Evolutionary conservation across 1,140 invertebrate genomes (phyloP).

Genomic region (Cephus cinctus): DNA sequence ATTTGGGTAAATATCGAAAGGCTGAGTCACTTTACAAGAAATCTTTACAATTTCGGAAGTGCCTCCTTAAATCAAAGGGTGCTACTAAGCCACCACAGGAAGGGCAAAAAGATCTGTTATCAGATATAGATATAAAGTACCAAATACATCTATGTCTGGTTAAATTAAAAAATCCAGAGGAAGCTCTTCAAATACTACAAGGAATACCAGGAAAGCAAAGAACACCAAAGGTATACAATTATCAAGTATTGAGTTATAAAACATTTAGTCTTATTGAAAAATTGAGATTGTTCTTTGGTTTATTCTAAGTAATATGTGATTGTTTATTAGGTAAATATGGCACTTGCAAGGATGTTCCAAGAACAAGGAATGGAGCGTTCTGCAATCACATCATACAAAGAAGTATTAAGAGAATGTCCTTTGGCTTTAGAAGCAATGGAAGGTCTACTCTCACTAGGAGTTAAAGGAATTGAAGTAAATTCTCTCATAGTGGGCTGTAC

Average conservation of each 20-base stretch:
- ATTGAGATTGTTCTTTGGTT: background rate
- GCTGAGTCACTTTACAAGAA: slow-evolving; percentile 69
- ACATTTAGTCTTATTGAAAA: background rate
- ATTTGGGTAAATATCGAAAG: slow-evolving; percentile 64
- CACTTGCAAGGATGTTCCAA: slow-evolving; percentile 71
- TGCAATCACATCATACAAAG: slow-evolving; percentile 72
- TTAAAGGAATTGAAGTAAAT: slow-evolving; percentile 71
- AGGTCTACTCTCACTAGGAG: slow-evolving; percentile 66
- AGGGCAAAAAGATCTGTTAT: slow-evolving; percentile 53
- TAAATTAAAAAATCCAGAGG: slow-evolving; percentile 63
- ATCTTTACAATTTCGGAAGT: slow-evolving; percentile 69
- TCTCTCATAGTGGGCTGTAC: slow-evolving; percentile 64
- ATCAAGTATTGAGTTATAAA: background rate
- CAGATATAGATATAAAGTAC: slow-evolving; percentile 73
- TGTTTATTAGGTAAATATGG: slow-evolving; percentile 60
- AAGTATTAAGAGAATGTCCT: slow-evolving; percentile 75
- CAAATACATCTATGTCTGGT: slow-evolving; percentile 70
- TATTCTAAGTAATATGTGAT: background rate
- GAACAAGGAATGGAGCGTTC: slow-evolving; percentile 71
- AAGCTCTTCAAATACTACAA: slow-evolving; percentile 68
- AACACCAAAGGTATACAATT: slow-evolving; percentile 59
- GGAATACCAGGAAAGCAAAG: slow-evolving; percentile 69
- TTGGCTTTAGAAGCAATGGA: slow-evolving; percentile 70
- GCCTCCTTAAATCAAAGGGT: slow-evolving; percentile 63
- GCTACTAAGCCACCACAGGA: slow-evolving; percentile 53